These are phyloP conservation scores for Lobophora halterata DNA, from an alignment of 2,888 invertebrate genomes.

Conservation along the genomic window DNA sequence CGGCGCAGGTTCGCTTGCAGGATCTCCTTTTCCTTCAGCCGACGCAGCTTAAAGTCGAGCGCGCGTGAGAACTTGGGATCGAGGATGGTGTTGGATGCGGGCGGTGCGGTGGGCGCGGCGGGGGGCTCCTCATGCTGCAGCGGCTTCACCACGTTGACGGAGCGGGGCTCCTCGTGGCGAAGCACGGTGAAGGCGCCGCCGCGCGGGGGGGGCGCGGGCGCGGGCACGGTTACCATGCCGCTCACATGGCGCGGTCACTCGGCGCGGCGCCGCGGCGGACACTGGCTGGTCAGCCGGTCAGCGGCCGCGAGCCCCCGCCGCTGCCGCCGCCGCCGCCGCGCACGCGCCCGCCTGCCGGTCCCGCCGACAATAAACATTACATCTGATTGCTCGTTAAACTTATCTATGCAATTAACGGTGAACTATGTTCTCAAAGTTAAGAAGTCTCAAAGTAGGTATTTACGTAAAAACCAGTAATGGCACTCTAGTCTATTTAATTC, in stretches of 20 bases:
- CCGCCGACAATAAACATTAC: no score
- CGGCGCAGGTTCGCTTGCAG: conserved; percentile 56
- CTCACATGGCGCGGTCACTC: conserved; percentile 52
- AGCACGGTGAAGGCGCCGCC: conserved; percentile 56
- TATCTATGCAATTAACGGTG: no score
- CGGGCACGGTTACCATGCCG: no score
- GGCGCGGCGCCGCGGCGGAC: conserved; percentile 5
- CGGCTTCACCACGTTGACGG: conserved; percentile 62
- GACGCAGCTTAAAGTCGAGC: conserved; percentile 85
- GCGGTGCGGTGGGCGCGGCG: conserved; percentile 25
- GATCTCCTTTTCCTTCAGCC: conserved; percentile 83
- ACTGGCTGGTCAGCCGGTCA: conserved; percentile 8
- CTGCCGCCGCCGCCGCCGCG: conserved; percentile 11
- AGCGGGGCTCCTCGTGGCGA: conserved; percentile 42
- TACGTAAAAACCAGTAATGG: no score
- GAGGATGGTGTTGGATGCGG: conserved; percentile 44
- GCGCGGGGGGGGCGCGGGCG: conserved; percentile 42
- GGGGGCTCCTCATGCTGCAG: conserved; percentile 44
- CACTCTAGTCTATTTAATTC: no score
- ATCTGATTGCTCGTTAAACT: no score
- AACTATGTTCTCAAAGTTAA: no score
- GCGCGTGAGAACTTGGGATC: conserved; percentile 84
- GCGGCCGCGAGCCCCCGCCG: conserved; percentile 21
- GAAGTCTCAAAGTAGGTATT: no score
- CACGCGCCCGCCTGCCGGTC: background rate